Evolutionary conservation across 2,888 invertebrate genomes (phyloP), one percentile per base, ranked within the genome.

Genomic region (Philereme vetulata): DNA sequence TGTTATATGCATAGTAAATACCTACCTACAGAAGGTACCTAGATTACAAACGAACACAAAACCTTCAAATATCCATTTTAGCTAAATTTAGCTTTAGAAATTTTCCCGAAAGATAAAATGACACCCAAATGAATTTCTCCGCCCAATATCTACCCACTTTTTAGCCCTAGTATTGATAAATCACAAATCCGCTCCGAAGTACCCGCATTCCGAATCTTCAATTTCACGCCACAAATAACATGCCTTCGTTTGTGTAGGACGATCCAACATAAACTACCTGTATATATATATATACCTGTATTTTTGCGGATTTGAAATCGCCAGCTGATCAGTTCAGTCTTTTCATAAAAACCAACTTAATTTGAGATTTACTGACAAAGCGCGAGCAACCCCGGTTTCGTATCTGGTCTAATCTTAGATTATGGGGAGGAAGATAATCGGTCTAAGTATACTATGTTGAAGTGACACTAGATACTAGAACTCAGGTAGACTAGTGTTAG

Each of bases 181-280:
- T 66, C 59, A 60, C 60, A 72, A 72, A 75, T 74, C 70, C 69
- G 64, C 62, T 21, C 21, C 56, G 58, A 62, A 71, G 70, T 70
- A 65, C 65, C 62, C 68, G 51, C 61, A 56, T 53, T 63, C 57
- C 61, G 71, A 67, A 70, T 70, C 68, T 75, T 72, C 71, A 76
- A 78, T 78, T 76, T 78, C 75, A 78, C 76, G 76, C 66, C 66
- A 66, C 65, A 66, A 64, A 67, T 68, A 71, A 67, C 72, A 68
- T 55, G 62, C 56, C 61, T 66, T 58, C 59, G 54, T 57, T 62
- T 57, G 57, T 62, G 62, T 63, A 66, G 62, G 53, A 52, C 55
- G 56, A 53, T 48, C 57, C 56, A 60, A 66, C 65, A 59, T 57
- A 64, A 63, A 60, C 51, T 46, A 51, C 55, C 57, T 36, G 49